A percentile compares a stretch with the other conserved stretches of the same genome.
Conservation (phyloP, 2,113 vertebrate species). For the Ancistrus triradiatus region DNA sequence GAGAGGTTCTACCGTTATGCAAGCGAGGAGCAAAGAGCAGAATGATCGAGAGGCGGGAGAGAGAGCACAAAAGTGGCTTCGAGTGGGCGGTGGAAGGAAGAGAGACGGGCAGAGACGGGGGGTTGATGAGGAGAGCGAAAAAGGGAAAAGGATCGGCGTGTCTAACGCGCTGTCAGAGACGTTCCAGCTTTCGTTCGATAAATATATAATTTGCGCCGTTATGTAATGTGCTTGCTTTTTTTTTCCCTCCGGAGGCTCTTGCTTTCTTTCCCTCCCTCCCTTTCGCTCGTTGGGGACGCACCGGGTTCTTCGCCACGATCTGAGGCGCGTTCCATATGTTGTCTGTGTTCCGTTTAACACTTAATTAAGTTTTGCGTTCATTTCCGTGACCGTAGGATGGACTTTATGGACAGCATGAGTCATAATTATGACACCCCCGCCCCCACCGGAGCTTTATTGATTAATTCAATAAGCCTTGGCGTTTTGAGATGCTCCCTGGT, state of each 20-base stretch:
- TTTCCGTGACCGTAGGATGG: no score
- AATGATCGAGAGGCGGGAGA: neutral
- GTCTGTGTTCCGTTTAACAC: no score
- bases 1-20: conserved; percentile 2
- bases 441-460: no score
- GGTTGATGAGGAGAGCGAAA: neutral
- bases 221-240: conserved; percentile 33
- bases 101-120: neutral
- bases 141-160: neutral
- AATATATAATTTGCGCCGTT: conserved; percentile 31
- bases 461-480: no score
- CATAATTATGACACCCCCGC: no score
- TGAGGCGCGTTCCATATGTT: no score
- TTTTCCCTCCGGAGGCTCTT: neutral
- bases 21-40: neutral
- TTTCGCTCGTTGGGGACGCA: no score
- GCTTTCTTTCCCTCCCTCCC: no score
- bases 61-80: neutral
- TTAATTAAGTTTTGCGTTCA: no score
- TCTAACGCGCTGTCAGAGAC: conserved; percentile 11
- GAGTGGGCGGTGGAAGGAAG: conserved; percentile 8
- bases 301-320: no score
- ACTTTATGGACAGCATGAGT: no score
- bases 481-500: no score
- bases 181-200: conserved; percentile 10